These are phyloP conservation scores for Scotopteryx bipunctaria DNA, from an alignment of 2,888 invertebrate genomes.

Conservation along the genomic window DNA sequence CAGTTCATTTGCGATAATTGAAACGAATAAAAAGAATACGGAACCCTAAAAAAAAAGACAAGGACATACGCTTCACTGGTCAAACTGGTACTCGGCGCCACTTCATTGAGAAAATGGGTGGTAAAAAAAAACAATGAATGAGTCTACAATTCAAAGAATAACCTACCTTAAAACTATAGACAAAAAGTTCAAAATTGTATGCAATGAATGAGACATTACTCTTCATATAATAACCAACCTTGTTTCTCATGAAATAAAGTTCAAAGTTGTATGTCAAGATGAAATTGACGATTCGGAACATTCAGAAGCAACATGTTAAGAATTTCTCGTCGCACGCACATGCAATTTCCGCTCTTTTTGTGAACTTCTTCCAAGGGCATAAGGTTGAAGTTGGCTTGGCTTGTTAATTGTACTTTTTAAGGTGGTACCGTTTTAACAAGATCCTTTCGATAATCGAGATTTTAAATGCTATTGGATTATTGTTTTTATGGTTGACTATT, in stretches of 20 bases:
- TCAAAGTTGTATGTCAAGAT: constrained; percentile 14
- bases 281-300: constrained; percentile 11
- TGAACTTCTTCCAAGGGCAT: constrained; percentile 28
- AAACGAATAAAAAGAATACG: constrained; percentile 31
- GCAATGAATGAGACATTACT: not conserved
- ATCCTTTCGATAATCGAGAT: constrained; percentile 37
- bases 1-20: constrained; percentile 25
- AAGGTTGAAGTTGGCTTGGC: constrained; percentile 37
- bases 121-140: constrained; percentile 51
- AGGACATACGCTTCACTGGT: constrained; percentile 43
- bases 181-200: constrained; percentile 14
- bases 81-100: constrained; percentile 62
- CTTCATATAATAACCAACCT: constrained; percentile 26
- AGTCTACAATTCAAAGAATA: constrained; percentile 21
- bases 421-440: constrained; percentile 54
- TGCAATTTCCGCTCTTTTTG: constrained; percentile 49
- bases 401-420: constrained; percentile 35
- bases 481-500: not conserved
- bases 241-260: rapidly evolving
- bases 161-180: rapidly evolving
- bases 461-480: constrained; percentile 40
- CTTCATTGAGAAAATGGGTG: constrained; percentile 61
- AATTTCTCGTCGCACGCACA: constrained; percentile 49
- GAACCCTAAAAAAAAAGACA: constrained; percentile 38
- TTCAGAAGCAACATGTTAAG: constrained; percentile 47